phyloP scores from a whole-genome alignment of 2,113 vertebrate genomes.

The Enhydra lutris region DNA sequence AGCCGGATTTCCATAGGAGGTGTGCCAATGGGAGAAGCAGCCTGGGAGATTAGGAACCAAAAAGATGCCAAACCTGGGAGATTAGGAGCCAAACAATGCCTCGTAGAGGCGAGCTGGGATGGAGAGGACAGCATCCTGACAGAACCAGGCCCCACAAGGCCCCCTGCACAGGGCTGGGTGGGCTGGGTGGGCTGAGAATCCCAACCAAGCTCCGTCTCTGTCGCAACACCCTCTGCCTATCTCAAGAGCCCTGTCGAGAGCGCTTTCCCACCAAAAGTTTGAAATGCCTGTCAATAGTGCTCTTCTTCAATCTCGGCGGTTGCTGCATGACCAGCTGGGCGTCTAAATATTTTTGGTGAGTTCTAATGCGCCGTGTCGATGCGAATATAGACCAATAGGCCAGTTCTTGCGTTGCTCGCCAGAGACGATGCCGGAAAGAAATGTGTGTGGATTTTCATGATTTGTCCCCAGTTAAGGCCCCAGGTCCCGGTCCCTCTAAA shows the following conservation, averaged over 20 bases:
- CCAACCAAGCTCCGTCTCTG: not conserved
- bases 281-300: rapidly evolving
- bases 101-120: not conserved
- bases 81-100: not conserved
- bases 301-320: not conserved
- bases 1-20: not conserved
- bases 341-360: not conserved
- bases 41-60: not conserved
- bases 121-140: not conserved
- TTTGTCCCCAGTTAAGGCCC: not conserved
- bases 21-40: not conserved
- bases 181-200: too few species aligned
- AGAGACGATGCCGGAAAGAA: not conserved
- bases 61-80: not conserved
- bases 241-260: not conserved
- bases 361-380: not conserved
- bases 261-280: not conserved
- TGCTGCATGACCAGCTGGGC: not conserved
- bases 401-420: not conserved
- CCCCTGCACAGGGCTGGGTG: rapidly evolving
- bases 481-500: not conserved
- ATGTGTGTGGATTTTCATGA: not conserved
- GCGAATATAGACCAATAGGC: not conserved
- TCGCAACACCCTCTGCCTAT: not conserved
- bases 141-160: not conserved